Conservation (phyloP, 2,113 vertebrate genomes). For the Smithornis capensis region DNA sequence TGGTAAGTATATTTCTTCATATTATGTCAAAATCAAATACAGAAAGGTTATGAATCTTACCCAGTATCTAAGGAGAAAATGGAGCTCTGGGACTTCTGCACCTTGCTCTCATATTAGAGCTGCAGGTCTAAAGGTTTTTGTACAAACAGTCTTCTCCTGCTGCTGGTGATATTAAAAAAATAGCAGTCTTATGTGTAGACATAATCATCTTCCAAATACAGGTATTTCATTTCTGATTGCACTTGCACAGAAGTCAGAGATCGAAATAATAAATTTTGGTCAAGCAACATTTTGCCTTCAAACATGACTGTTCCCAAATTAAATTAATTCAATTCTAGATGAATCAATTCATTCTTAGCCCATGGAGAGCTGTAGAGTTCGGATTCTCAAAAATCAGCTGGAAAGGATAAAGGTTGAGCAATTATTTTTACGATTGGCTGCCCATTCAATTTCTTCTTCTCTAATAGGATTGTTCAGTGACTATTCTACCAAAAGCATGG, state of each 20-base stretch:
- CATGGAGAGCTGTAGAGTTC: constrained; percentile 28
- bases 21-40: background rate
- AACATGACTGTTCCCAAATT: constrained; percentile 35
- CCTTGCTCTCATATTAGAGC: background rate
- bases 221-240: background rate
- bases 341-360: constrained; percentile 25
- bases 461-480: constrained; percentile 44
- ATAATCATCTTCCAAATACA: background rate
- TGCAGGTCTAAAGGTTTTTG: background rate
- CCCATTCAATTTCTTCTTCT: constrained; percentile 57
- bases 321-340: constrained; percentile 20
- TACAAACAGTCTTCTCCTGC: background rate
- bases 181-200: background rate
- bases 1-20: background rate
- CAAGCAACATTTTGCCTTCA: constrained; percentile 19
- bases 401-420: constrained; percentile 39
- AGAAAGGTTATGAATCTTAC: background rate
- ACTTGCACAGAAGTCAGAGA: background rate
- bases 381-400: constrained; percentile 40
- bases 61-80: background rate
- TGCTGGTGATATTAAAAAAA: background rate
- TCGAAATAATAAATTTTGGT: constrained; percentile 32
- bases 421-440: constrained; percentile 56
- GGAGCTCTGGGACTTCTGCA: background rate
- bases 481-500: background rate